Conservation (phyloP, 1,140 invertebrate species). For the Lasioglossum baleicum region DNA sequence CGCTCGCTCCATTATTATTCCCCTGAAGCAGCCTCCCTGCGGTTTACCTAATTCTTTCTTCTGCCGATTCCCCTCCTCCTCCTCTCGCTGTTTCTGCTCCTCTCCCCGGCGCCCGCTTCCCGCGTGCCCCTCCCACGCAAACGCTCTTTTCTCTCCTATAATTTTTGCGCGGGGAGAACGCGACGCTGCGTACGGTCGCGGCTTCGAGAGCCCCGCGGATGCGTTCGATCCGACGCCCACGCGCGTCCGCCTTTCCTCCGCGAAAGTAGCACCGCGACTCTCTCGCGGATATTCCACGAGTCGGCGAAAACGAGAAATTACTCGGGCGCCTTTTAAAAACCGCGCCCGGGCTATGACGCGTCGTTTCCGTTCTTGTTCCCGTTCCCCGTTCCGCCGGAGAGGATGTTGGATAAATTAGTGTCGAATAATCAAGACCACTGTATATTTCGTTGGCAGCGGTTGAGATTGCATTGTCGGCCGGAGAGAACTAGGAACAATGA, state of each 20-base stretch:
- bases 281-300: no score
- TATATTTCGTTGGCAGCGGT: not conserved
- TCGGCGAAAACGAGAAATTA: no score
- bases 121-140: no score
- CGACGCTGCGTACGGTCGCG: not conserved
- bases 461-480: not conserved
- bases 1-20: constrained; percentile 46
- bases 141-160: not conserved
- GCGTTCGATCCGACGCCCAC: no score
- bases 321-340: not conserved
- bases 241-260: no score
- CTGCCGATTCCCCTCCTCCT: not conserved
- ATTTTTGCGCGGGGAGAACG: not conserved
- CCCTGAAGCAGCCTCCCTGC: constrained; percentile 20
- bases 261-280: no score
- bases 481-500: not conserved
- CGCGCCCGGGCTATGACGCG: not conserved
- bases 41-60: constrained; percentile 39
- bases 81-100: not conserved
- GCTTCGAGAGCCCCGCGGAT: no score
- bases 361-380: no score
- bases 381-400: not conserved
- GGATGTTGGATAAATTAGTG: not conserved
- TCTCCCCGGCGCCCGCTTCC: not conserved
- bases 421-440: constrained; percentile 2